Conservation (phyloP, 2,888 invertebrate species). For the Lasius fuliginosus region DNA sequence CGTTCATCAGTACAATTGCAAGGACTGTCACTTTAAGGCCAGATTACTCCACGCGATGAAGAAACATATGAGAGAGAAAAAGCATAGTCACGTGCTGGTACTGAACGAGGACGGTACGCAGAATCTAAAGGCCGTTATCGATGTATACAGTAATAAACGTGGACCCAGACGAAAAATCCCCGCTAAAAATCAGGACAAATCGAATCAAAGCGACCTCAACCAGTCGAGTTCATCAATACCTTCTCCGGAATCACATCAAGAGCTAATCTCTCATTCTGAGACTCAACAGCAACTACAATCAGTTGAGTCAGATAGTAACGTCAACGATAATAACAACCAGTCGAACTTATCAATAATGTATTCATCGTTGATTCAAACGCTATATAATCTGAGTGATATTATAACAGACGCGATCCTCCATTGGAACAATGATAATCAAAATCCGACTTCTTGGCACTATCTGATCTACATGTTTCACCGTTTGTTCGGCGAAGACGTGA, state of each 20-base stretch:
- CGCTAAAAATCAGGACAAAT: background rate
- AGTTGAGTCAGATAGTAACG: background rate
- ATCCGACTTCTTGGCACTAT: background rate
- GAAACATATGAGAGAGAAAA: constrained; percentile 96
- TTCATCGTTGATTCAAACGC: background rate
- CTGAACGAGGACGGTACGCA: constrained; percentile 96
- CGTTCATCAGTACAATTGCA: constrained; percentile 96
- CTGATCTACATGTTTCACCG: background rate
- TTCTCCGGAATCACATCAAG: background rate
- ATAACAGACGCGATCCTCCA: background rate
- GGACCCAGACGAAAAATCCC: constrained; percentile 91
- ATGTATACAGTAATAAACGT: constrained; percentile 95
- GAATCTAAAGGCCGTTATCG: constrained; percentile 95
- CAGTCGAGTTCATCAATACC: background rate
- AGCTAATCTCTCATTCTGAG: background rate
- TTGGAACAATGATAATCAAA: background rate
- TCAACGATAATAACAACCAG: background rate
- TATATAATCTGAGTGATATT: background rate
- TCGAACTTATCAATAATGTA: background rate
- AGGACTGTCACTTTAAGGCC: constrained; percentile 97
- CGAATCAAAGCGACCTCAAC: background rate
- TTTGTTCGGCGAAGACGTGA: background rate
- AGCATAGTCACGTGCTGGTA: constrained; percentile 92
- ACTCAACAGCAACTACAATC: background rate
- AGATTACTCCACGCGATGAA: constrained; percentile 99